Conservation (phyloP, 2,113 vertebrate species). For the Phrynocephalus versicolor region DNA sequence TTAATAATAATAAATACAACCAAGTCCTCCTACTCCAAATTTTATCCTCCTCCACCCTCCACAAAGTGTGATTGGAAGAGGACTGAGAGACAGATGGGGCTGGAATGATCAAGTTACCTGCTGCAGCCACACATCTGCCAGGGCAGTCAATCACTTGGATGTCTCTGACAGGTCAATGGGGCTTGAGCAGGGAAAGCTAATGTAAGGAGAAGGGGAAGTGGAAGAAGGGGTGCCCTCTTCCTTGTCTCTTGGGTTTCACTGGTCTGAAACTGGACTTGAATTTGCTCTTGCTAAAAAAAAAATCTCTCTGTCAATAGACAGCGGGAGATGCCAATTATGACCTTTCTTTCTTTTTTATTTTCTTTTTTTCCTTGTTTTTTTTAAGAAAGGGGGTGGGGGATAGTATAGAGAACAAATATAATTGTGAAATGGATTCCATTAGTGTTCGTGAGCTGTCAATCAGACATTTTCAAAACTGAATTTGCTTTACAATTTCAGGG, state of each 20-base stretch:
- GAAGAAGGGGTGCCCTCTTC: constrained; percentile 74
- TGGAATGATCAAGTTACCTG: constrained; percentile 98
- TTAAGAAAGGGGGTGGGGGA: constrained; percentile 39
- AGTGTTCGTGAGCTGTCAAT: constrained; percentile 58
- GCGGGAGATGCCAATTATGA: constrained; percentile 67
- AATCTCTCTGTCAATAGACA: constrained; percentile 69
- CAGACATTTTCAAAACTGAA: constrained; percentile 61
- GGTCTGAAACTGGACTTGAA: constrained; percentile 81
- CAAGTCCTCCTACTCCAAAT: constrained; percentile 79
- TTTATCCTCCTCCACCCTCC: constrained; percentile 71
- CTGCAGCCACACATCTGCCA: constrained; percentile 97
- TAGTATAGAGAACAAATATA: constrained; percentile 61
- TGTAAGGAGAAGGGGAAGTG: constrained; percentile 74
- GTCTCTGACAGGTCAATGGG: constrained; percentile 89
- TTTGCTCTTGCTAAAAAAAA: constrained; percentile 75
- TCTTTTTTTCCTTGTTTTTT: not conserved
- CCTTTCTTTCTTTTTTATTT: constrained; percentile 14
- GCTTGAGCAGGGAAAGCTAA: constrained; percentile 81
- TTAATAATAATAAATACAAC: constrained; percentile 77
- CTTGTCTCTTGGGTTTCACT: constrained; percentile 75
- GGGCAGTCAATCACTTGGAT: constrained; percentile 95
- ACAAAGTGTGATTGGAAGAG: constrained; percentile 98
- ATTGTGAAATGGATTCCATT: constrained; percentile 64
- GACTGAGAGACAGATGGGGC: constrained; percentile 97
- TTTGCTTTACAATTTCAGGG: constrained; percentile 49